Conservation (phyloP, 2,888 invertebrate species). For the Thymelicus lineola region DNA sequence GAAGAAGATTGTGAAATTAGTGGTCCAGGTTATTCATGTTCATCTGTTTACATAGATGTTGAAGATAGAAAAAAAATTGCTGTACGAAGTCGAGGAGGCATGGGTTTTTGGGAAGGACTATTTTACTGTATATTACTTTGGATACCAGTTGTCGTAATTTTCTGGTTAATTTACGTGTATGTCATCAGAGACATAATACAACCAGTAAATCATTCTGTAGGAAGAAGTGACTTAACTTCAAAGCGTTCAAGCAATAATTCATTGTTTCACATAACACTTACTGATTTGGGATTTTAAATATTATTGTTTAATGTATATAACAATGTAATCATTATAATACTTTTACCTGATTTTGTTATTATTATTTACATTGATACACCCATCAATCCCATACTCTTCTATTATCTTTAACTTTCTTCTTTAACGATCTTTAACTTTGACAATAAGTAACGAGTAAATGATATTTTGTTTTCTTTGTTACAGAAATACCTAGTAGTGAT, state of each 20-base stretch:
- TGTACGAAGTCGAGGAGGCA: constrained; percentile 44
- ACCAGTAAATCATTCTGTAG: constrained; percentile 17
- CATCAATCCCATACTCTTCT: not conserved
- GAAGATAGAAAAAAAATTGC: constrained; percentile 43
- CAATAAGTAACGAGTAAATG: not conserved
- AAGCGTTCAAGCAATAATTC: constrained; percentile 41
- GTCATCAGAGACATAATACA: constrained; percentile 52
- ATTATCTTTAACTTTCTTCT: no score
- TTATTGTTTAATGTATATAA: not conserved
- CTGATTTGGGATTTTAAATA: constrained; percentile 68
- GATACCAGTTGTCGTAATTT: constrained; percentile 60
- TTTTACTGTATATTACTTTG: constrained; percentile 63
- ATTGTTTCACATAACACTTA: constrained; percentile 49
- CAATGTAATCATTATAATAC: not conserved
- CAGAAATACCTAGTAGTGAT: constrained; percentile 1
- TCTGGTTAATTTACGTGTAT: constrained; percentile 56
- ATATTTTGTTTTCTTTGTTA: constrained; percentile 2
- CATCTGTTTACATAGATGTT: constrained; percentile 45
- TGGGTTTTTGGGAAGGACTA: constrained; percentile 59
- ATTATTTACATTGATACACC: not conserved
- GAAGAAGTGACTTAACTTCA: not conserved
- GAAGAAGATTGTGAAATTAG: constrained; percentile 39
- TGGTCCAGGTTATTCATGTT: constrained; percentile 37
- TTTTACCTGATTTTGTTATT: not conserved
- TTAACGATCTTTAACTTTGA: no score